Evolutionary conservation across 2,888 invertebrate genomes (phyloP).

Genomic region (Adela reaumurella): DNA sequence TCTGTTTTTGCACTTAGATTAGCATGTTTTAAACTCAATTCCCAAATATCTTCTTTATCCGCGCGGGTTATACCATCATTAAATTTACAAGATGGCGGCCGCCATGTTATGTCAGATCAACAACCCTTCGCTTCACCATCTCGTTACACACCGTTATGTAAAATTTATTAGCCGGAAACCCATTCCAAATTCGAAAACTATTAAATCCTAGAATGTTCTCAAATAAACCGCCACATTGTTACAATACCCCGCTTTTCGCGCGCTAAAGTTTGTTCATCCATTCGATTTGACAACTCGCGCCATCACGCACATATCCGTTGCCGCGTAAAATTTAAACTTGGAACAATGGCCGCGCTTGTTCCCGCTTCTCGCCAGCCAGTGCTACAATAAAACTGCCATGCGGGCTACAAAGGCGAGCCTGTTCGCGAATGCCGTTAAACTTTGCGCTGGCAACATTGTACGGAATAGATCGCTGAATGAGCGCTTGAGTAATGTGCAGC

Average conservation of each 20-base stretch:
- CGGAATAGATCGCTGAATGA: background rate
- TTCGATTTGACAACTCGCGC: background rate
- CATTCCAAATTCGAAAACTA: too few species aligned
- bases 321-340: conserved; percentile 17
- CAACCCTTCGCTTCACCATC: too few species aligned
- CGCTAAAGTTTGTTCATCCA: background rate
- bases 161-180: too few species aligned
- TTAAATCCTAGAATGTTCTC: too few species aligned
- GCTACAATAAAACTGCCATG: background rate
- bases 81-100: too few species aligned
- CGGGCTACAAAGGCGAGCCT: background rate
- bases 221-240: background rate
- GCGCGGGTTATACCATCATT: too few species aligned
- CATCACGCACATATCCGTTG: conserved; percentile 15
- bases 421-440: background rate
- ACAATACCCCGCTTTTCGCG: background rate
- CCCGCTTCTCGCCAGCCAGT: background rate
- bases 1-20: too few species aligned
- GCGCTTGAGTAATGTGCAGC: background rate
- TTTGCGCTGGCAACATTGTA: background rate
- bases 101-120: too few species aligned
- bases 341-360: conserved; percentile 16
- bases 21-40: too few species aligned
- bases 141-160: too few species aligned
- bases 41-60: too few species aligned